Percentiles rank a stretch among this genome's conserved stretches.
These are phyloP conservation scores for Neria commutata DNA, from an alignment of 2,888 invertebrate genomes.

Conservation along the genomic window DNA sequence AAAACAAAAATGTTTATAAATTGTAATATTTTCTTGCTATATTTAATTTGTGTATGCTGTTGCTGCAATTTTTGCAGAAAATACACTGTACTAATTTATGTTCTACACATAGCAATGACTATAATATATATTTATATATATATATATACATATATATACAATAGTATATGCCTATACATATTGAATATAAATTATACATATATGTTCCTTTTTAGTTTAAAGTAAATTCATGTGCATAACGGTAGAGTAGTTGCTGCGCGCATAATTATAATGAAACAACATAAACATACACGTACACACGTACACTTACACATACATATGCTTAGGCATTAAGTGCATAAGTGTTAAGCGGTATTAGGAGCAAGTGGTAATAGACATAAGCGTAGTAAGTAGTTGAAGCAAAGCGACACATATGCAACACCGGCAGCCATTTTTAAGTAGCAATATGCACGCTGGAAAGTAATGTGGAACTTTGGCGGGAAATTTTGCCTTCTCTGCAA, in stretches of 20 bases:
- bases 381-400: constrained; percentile 11
- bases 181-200: constrained; percentile 38
- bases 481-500: too few relatives aligned
- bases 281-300: too few relatives aligned
- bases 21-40: constrained; percentile 12
- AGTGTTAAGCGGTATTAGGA: constrained; percentile 1
- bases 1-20: constrained; percentile 10
- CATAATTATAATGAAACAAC: constrained; percentile 20
- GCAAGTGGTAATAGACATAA: constrained; percentile 9
- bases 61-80: constrained; percentile 19
- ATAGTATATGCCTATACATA: constrained; percentile 18
- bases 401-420: background rate
- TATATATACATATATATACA: constrained; percentile 24
- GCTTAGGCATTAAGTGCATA: constrained; percentile 11
- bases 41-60: constrained; percentile 12
- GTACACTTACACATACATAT: too few relatives aligned
- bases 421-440: constrained; percentile 7
- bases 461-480: too few relatives aligned
- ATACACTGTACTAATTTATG: constrained; percentile 10
- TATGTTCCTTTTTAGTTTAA: constrained; percentile 56
- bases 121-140: constrained; percentile 43
- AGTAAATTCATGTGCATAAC: constrained; percentile 23
- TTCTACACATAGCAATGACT: constrained; percentile 46
- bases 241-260: constrained; percentile 47
- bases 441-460: background rate